Conservation (phyloP, 1,140 invertebrate species). For the Neocloeon triangulifer region DNA sequence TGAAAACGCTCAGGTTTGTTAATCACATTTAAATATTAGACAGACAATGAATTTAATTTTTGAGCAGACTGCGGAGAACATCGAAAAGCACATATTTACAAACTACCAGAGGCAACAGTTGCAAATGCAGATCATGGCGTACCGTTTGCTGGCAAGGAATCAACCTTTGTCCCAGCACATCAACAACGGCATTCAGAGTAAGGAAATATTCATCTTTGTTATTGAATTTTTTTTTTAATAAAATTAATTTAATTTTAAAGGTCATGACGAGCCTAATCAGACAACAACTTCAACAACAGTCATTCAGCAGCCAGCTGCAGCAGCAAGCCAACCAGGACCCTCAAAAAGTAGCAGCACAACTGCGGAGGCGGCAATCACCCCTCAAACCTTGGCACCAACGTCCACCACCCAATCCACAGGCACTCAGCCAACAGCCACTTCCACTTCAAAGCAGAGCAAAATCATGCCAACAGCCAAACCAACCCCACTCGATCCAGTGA, state of each 20-base stretch:
- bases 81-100: no score
- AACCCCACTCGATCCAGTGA: constrained; percentile 73
- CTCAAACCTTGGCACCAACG: constrained; percentile 13
- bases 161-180: constrained; percentile 71
- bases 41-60: no score
- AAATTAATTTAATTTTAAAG: no score
- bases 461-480: constrained; percentile 79
- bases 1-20: no score
- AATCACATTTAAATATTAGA: no score
- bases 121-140: constrained; percentile 93
- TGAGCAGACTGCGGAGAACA: no score
- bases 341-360: constrained; percentile 14
- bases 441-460: constrained; percentile 19
- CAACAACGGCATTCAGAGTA: constrained; percentile 41
- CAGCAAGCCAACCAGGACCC: constrained; percentile 6
- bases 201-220: no score
- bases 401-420: constrained; percentile 13
- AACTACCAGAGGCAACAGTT: no score
- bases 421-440: constrained; percentile 6
- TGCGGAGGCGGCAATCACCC: constrained; percentile 9
- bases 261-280: no score
- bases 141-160: constrained; percentile 72
- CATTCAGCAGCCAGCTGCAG: constrained; percentile 2
- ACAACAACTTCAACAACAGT: no score
- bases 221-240: no score